Evolutionary conservation across 2,113 vertebrate species (phyloP), one percentile per base, ranked within the genome.

Genomic region (Hypomesus transpacificus): DNA sequence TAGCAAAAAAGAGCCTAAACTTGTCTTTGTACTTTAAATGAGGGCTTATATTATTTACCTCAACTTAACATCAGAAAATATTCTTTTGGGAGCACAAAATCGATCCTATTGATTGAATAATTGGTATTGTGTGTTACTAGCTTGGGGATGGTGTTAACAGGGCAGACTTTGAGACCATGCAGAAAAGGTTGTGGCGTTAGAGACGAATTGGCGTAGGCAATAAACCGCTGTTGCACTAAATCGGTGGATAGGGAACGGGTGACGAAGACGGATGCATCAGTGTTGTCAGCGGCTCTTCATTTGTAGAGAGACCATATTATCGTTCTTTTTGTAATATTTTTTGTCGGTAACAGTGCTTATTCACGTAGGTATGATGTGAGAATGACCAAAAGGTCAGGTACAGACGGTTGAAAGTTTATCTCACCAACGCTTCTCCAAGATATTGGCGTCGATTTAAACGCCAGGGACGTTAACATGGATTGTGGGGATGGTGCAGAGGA

Each of bases 401-500:
- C 73, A 0, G 88, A 87, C 71, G 88, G 84, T 66, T 86, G 70
- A 63, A 84, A 78, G 85, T 18, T 87, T 71, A 83, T 84, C 75
- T 88, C 90, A 20, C 80, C 87, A 22, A 75, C 82, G 20, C 16
- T 66, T 71, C 75, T 80, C 61, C 81, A 76, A 75, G 84, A 85
- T 71, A 71, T 81, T 66, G 53, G 69, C 13, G 80, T 72, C 26
- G 84, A 81, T 58, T 69, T 82, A 61, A 86, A 76, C 74, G 2
- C 66, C 65, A 86, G 34, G 53, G 76, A 87, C 66, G 26, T 83
- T 59, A 84, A 75, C 56, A 73, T 82, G 87, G 86, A 91, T 70
- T 66, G 81, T 83, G 62, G 84, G 9, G 91, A 86, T 58, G 89
- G 85, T 68, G 88, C 71, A 53, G 93, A 92, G 56, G 91, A 92